phyloP scores from a whole-genome alignment of 2,797 vertebrate genomes.

The Holocentrus rufus region DNA sequence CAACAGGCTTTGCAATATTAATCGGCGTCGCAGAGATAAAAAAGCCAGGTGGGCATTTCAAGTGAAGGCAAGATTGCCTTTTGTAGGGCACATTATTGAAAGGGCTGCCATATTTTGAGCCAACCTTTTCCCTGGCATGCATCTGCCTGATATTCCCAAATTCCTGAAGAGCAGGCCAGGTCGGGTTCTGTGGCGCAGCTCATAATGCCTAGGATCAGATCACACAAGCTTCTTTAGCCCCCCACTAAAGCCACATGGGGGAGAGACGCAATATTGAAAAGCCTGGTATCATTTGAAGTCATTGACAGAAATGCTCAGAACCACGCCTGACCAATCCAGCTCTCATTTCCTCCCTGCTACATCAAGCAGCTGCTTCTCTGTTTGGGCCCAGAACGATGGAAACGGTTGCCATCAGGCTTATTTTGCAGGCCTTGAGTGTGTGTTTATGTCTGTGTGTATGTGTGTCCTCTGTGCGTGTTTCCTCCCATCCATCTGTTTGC shows the following conservation, averaged over 20 bases:
- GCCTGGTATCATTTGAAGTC: conserved; percentile 35
- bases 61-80: conserved; percentile 60
- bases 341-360: conserved; percentile 45
- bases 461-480: not conserved
- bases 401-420: conserved; percentile 16
- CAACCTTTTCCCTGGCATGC: conserved; percentile 54
- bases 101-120: conserved; percentile 52
- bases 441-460: conserved; percentile 11
- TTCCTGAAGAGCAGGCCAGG: conserved; percentile 36
- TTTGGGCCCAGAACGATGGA: conserved; percentile 24
- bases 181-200: conserved; percentile 33
- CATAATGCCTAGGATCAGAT: conserved; percentile 53
- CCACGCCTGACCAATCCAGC: conserved; percentile 33
- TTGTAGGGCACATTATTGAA: conserved; percentile 47
- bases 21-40: conserved; percentile 67
- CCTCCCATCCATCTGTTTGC: not conserved
- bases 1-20: conserved; percentile 70
- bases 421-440: not conserved
- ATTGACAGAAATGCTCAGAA: conserved; percentile 33
- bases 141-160: conserved; percentile 45
- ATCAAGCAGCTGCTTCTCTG: conserved; percentile 27
- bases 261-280: conserved; percentile 52
- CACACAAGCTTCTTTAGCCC: conserved; percentile 40
- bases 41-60: conserved; percentile 59
- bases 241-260: conserved; percentile 28